Evolutionary conservation across 2,797 vertebrate species (phyloP).

Genomic region (Pangasius larnaudii): DNA sequence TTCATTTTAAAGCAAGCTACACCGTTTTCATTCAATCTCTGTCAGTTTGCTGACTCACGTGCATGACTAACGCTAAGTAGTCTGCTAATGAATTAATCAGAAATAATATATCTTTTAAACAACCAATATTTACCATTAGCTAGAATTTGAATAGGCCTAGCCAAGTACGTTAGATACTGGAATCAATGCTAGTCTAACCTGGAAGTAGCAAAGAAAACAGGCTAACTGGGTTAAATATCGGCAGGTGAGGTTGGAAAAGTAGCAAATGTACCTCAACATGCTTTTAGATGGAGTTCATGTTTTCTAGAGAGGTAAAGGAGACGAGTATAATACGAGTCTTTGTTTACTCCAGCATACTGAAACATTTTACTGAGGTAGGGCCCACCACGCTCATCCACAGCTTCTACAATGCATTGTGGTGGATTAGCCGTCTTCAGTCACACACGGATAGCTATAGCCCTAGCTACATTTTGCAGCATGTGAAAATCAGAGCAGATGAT

Average conservation of each 20-base stretch:
- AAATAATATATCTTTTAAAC: background rate
- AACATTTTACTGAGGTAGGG: background rate
- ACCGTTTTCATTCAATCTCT: background rate
- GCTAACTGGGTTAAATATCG: background rate
- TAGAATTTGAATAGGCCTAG: background rate
- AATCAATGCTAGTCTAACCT: background rate
- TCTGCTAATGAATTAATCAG: background rate
- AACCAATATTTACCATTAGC: background rate
- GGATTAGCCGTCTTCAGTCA: background rate
- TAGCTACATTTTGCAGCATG: background rate
- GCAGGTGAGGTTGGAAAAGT: background rate
- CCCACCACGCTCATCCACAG: background rate
- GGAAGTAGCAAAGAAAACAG: background rate
- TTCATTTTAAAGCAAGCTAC: background rate
- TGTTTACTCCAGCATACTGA: too few relatives aligned
- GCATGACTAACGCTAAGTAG: background rate
- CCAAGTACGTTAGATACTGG: background rate
- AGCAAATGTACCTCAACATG: background rate
- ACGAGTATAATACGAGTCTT: background rate
- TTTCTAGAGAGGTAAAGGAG: too few relatives aligned
- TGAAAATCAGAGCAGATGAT: background rate
- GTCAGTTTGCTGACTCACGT: background rate
- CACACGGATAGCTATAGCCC: background rate
- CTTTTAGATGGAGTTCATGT: background rate
- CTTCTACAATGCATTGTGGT: background rate